phyloP scores from a whole-genome alignment of 2,113 vertebrate species.

The Oplegnathus fasciatus region DNA sequence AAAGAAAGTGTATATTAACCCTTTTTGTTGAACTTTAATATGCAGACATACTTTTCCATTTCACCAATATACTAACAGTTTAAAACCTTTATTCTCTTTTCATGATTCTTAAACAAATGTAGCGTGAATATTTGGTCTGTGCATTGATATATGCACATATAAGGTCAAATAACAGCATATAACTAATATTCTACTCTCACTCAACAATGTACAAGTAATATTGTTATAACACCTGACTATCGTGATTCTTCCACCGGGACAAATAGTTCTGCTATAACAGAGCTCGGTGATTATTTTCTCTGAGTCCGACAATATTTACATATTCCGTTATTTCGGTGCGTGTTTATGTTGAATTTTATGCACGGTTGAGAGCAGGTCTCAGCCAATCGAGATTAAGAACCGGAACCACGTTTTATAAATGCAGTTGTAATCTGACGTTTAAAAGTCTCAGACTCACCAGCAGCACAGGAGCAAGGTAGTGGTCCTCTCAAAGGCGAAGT shows the following conservation, averaged over 20 bases:
- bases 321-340: too few relatives aligned
- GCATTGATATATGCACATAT: neutral
- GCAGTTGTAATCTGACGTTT: neutral
- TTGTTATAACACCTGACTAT: neutral
- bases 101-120: neutral
- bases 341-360: neutral
- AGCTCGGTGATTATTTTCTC: neutral
- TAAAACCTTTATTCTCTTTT: neutral
- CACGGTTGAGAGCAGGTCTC: neutral
- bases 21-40: neutral
- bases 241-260: neutral
- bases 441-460: conserved; percentile 61
- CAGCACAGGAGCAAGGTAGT: neutral
- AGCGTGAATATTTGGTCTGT: neutral
- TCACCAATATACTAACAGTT: neutral
- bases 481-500: neutral
- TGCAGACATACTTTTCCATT: neutral
- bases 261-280: neutral
- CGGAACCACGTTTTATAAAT: neutral
- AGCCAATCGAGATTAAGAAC: conserved; percentile 24
- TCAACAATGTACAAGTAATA: neutral
- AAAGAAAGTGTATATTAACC: neutral
- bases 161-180: neutral
- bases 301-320: neutral
- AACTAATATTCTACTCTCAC: neutral